Evolutionary conservation across 2,888 invertebrate species (phyloP), one percentile per base, ranked within the genome.

Genomic region (Dorcus hopei): DNA sequence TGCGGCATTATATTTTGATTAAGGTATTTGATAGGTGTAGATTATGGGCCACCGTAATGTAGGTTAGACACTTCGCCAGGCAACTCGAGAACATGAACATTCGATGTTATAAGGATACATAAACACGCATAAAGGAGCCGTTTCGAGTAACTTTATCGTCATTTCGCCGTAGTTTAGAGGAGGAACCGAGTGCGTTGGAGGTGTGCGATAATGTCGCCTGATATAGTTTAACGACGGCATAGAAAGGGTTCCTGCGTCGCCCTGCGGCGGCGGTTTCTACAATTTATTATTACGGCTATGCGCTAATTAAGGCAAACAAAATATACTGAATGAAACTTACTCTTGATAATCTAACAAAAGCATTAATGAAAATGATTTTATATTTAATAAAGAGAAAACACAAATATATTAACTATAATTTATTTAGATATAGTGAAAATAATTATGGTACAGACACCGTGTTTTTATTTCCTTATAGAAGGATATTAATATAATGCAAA

Each of bases 121-220:
- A 78, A 78, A 78, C 78, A 77, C 75, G 77, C 77, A 73, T 78
- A 77, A 78, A 78, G 75, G 75, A 75, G 75, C 75, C 71, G 78
- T 79, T 77, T 67, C 70, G 72, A 74, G 74, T 75, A 77, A 78
- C 75, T 78, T 78, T 78, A 78, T 77, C 75, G 74, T 74, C 74
- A 40, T 51, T 11, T 51, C 9, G 51, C 41, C 40, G 51, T 8
- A 23, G 38, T 51, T 51, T 51, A 45, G 45, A 9, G 45, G 19
- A 16, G 70, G 69, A 69, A 72, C 70, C 68, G 70, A 70, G 71
- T 71, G 71, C 71, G 70, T 45, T 19, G 69, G 74, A 76, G 76
- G 77, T 75, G 72, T 69, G 69, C 75, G 77, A 77, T 77, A 77
- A 77, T 76, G 75, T 74, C 72, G 71, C 69, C 72, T 74, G 75